Percentiles rank a stretch among this genome's conserved stretches.
These are phyloP conservation scores for Nomada fucata DNA, from an alignment of 2,888 invertebrate species.

Conservation along the genomic window DNA sequence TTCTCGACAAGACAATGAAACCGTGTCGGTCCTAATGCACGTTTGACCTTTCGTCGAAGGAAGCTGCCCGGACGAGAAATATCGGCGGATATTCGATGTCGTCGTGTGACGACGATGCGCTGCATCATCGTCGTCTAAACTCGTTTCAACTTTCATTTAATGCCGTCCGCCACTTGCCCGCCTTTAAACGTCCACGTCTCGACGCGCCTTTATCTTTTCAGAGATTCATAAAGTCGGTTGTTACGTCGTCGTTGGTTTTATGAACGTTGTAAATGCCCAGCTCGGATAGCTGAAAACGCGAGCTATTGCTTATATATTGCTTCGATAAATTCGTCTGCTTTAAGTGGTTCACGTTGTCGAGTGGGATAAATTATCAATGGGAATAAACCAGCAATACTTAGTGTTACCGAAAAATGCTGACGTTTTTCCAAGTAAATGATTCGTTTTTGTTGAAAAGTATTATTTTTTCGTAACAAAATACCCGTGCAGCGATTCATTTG, in stretches of 20 bases:
- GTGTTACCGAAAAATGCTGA: too few relatives aligned
- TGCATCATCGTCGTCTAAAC: constrained; percentile 11
- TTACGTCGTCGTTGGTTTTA: constrained; percentile 28
- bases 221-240: constrained; percentile 42
- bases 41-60: constrained; percentile 1
- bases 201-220: constrained; percentile 26
- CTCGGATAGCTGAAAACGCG: background rate
- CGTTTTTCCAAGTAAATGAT: too few relatives aligned
- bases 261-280: constrained; percentile 23
- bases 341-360: background rate
- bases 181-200: constrained; percentile 4
- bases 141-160: constrained; percentile 46
- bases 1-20: constrained; percentile 24
- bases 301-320: background rate
- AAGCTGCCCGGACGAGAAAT: constrained; percentile 3
- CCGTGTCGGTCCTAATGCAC: constrained; percentile 11
- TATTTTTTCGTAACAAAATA: background rate
- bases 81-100: constrained; percentile 4
- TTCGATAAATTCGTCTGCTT: constrained; percentile 21
- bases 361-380: background rate
- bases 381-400: background rate
- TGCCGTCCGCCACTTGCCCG: constrained; percentile 5
- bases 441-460: background rate
- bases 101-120: constrained; percentile 11
- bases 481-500: background rate